These are phyloP conservation scores for Ictalurus punctatus DNA, from an alignment of 2,113 vertebrate genomes.

Conservation along the genomic window DNA sequence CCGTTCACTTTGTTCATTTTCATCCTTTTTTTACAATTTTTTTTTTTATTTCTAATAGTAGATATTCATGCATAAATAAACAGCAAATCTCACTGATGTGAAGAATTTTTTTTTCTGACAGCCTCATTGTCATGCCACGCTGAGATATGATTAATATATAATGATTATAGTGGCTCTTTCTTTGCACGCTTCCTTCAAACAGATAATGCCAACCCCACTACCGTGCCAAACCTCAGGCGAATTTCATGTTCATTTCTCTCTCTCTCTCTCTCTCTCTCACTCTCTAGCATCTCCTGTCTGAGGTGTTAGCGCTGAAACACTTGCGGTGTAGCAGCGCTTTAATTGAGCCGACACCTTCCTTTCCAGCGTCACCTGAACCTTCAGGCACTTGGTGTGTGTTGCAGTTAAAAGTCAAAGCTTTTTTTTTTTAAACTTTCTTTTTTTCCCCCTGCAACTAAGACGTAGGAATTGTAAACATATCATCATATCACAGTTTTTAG, in stretches of 20 bases:
- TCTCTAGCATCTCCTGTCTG: background rate
- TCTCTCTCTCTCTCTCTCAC: background rate
- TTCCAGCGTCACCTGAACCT: constrained; percentile 5
- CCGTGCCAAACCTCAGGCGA: background rate
- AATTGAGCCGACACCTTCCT: background rate
- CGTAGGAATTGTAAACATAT: background rate
- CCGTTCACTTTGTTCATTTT: constrained; percentile 2
- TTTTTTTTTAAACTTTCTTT: too few relatives aligned
- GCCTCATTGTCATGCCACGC: constrained; percentile 28
- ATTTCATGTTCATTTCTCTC: background rate
- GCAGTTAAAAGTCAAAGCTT: constrained; percentile 20
- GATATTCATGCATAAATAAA: constrained; percentile 52
- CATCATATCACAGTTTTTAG: background rate
- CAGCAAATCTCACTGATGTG: constrained; percentile 35
- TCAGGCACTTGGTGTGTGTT: background rate
- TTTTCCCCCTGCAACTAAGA: background rate
- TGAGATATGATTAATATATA: constrained; percentile 41
- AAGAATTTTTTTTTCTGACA: constrained; percentile 24
- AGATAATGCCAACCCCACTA: constrained; percentile 1
- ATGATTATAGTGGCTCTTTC: constrained; percentile 31
- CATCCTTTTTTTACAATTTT: background rate
- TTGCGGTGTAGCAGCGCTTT: background rate
- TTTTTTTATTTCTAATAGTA: constrained; percentile 10
- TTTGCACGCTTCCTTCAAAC: constrained; percentile 18
- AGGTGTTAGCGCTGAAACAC: constrained; percentile 13